These are phyloP conservation scores for Pharmacophagus antenor DNA, from an alignment of 2,888 invertebrate genomes.

Conservation along the genomic window DNA sequence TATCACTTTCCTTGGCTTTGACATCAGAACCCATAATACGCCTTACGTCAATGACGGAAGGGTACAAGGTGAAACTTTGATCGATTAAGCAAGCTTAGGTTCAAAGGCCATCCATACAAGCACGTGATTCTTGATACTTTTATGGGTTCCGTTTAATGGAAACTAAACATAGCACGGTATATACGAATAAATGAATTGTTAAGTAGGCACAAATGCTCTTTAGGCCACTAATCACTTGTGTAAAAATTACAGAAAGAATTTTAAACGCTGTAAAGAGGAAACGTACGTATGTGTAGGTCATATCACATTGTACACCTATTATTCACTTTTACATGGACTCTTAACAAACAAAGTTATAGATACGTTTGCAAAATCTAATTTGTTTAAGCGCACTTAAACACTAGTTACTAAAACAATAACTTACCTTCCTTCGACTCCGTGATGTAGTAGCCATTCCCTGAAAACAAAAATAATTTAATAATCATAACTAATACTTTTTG, in stretches of 20 bases:
- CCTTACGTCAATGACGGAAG: background rate
- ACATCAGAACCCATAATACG: background rate
- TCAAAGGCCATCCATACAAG: background rate
- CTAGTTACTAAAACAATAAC: conserved; percentile 8
- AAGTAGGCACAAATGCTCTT: too few species aligned
- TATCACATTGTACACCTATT: too few species aligned
- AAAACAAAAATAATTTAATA: conserved; percentile 41
- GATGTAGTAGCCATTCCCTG: conserved; percentile 74
- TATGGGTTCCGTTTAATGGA: background rate
- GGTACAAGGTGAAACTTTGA: background rate
- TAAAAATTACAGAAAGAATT: too few species aligned
- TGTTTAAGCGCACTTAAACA: background rate
- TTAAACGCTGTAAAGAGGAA: too few species aligned
- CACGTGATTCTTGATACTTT: background rate
- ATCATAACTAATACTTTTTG: too few species aligned
- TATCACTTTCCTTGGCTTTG: background rate
- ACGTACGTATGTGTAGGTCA: too few species aligned
- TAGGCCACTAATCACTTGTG: too few species aligned
- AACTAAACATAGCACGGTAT: background rate
- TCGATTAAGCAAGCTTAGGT: background rate
- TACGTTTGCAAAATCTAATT: too few species aligned
- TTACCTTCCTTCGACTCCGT: conserved; percentile 61
- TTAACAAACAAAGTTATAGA: too few species aligned
- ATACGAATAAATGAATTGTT: background rate
- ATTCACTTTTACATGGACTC: too few species aligned